A percentile compares a stretch with the other conserved stretches of the same genome.
phyloP scores from a whole-genome alignment of 2,113 vertebrate genomes.

The Phoxinus phoxinus region DNA sequence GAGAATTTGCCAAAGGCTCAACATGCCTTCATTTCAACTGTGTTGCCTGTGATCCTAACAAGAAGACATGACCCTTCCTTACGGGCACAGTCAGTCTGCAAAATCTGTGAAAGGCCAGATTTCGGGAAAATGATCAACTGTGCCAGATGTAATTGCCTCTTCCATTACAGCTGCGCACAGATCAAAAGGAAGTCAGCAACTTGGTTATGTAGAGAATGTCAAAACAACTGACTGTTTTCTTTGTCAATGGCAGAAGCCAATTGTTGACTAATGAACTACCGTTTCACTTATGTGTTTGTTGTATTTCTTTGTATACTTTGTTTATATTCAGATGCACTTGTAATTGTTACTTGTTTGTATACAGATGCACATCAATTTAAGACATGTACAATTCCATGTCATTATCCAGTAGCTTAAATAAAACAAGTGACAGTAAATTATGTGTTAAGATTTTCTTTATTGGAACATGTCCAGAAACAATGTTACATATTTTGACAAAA shows the following conservation, averaged over 20 bases:
- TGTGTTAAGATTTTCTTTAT: background rate
- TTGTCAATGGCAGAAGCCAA: background rate
- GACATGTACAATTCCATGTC: background rate
- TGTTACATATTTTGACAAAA: background rate
- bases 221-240: background rate
- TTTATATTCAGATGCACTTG: background rate
- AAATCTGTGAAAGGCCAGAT: background rate
- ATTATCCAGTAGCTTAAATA: background rate
- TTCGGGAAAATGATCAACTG: background rate
- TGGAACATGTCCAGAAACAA: background rate
- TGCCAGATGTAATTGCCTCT: background rate
- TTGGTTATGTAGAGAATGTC: background rate
- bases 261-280: background rate
- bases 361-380: no score
- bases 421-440: slow-evolving; percentile 3
- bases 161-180: background rate
- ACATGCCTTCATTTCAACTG: background rate
- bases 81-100: background rate
- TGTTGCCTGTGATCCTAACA: background rate
- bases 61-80: background rate
- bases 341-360: background rate
- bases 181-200: slow-evolving; percentile 8
- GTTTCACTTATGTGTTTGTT: background rate
- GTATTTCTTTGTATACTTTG: background rate
- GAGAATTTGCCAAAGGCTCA: background rate